These are phyloP conservation scores for Cyanoramphus novaezelandiae DNA, from an alignment of 2,113 vertebrate species.

Conservation along the genomic window DNA sequence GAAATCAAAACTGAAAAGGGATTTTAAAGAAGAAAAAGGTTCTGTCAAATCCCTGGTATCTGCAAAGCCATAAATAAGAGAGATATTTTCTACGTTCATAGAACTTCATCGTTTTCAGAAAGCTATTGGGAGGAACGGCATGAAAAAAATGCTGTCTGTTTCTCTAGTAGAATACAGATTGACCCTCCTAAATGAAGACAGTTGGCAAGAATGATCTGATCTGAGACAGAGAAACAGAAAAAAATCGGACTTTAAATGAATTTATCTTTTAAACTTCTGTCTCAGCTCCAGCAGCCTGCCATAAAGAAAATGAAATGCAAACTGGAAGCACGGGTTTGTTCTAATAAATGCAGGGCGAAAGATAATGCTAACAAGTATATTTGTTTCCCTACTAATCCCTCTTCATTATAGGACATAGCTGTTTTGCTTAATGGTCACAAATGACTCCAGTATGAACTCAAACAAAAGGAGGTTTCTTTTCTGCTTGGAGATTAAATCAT, in stretches of 20 bases:
- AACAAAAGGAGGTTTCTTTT: slow-evolving; percentile 33
- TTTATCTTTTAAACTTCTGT: slow-evolving; percentile 48
- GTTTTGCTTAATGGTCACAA: slow-evolving; percentile 68
- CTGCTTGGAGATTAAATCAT: slow-evolving; percentile 63
- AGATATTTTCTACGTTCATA: background rate
- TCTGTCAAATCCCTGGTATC: background rate
- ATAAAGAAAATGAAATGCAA: slow-evolving; percentile 60
- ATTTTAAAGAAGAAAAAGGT: background rate
- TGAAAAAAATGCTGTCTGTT: background rate
- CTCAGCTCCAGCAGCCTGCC: slow-evolving; percentile 2
- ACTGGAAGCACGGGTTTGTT: slow-evolving; percentile 19
- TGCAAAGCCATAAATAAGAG: slow-evolving; percentile 3
- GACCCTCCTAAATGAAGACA: slow-evolving; percentile 44
- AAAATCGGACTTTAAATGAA: slow-evolving; percentile 18
- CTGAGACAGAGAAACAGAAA: slow-evolving; percentile 2
- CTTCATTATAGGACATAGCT: slow-evolving; percentile 57
- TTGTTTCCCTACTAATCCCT: slow-evolving; percentile 54
- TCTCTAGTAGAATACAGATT: slow-evolving; percentile 14
- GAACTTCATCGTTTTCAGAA: background rate
- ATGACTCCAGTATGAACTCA: slow-evolving; percentile 56
- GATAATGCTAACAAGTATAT: slow-evolving; percentile 63
- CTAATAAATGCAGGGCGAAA: slow-evolving; percentile 45
- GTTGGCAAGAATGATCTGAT: slow-evolving; percentile 12
- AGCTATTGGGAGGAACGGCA: background rate
- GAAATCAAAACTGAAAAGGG: background rate